phyloP scores from a whole-genome alignment of 2,113 vertebrate species.

The Elephas maximus region DNA sequence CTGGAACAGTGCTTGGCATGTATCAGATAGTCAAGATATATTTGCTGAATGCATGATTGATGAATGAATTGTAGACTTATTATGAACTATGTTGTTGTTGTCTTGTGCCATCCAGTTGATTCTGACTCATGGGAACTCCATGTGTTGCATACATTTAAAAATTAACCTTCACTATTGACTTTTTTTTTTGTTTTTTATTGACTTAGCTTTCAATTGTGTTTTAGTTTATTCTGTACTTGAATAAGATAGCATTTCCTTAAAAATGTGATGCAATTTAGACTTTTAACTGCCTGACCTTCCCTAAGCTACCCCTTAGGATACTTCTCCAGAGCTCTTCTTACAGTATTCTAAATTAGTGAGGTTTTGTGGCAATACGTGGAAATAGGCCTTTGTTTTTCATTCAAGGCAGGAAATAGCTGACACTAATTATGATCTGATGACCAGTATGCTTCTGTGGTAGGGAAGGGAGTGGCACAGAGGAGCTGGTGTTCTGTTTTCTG shows the following conservation, averaged over 20 bases:
- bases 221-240: constrained; percentile 21
- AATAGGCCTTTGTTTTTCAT: not conserved
- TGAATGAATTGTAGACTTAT: not conserved
- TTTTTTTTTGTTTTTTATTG: too few relatives aligned
- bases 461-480: not conserved
- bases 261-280: not conserved
- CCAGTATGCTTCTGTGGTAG: not conserved
- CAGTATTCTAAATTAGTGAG: not conserved
- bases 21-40: not conserved
- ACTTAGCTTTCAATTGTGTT: not conserved
- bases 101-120: not conserved
- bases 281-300: constrained; percentile 22
- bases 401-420: not conserved
- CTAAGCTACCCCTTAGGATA: not conserved
- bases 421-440: not conserved
- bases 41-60: not conserved
- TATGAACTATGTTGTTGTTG: not conserved
- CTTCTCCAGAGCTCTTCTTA: not conserved
- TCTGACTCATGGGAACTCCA: not conserved
- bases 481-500: not conserved
- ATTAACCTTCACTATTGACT: not conserved
- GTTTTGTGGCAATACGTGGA: not conserved
- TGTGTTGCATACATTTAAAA: not conserved
- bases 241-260: constrained; percentile 27
- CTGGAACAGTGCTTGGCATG: not conserved